Conservation (phyloP, 2,113 vertebrate species). For the Carlito syrichta region DNA sequence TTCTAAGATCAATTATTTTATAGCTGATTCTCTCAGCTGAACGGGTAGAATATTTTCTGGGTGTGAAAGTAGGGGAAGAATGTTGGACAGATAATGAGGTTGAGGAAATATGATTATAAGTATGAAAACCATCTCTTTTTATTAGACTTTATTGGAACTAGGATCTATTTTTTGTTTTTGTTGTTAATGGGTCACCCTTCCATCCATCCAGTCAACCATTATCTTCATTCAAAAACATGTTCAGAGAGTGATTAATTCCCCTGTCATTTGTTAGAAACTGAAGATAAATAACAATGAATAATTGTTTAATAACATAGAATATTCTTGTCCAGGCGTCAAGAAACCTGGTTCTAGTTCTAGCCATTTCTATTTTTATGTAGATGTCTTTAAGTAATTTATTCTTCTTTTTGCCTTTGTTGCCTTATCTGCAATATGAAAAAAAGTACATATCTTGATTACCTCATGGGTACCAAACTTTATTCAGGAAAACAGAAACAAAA, state of each 20-base stretch:
- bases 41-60: not conserved
- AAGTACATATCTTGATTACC: not conserved
- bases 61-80: not conserved
- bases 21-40: not conserved
- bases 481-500: not conserved
- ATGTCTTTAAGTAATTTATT: not conserved
- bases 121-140: not conserved
- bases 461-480: not conserved
- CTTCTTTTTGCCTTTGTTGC: not conserved
- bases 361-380: not conserved
- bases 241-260: not conserved
- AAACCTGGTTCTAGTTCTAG: not conserved
- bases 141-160: not conserved
- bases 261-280: not conserved
- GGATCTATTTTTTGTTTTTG: not conserved
- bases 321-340: not conserved
- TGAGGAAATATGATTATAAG: not conserved
- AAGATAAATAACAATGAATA: not conserved
- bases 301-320: not conserved
- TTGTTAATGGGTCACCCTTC: not conserved
- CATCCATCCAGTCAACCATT: not conserved
- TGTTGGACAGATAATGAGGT: not conserved
- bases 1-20: not conserved
- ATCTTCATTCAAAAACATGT: slow-evolving; percentile 26
- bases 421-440: not conserved